Percentiles rank a stretch among this genome's conserved stretches.
These are phyloP conservation scores for Octodonta nipae DNA, from an alignment of 2,888 invertebrate genomes.

Conservation along the genomic window DNA sequence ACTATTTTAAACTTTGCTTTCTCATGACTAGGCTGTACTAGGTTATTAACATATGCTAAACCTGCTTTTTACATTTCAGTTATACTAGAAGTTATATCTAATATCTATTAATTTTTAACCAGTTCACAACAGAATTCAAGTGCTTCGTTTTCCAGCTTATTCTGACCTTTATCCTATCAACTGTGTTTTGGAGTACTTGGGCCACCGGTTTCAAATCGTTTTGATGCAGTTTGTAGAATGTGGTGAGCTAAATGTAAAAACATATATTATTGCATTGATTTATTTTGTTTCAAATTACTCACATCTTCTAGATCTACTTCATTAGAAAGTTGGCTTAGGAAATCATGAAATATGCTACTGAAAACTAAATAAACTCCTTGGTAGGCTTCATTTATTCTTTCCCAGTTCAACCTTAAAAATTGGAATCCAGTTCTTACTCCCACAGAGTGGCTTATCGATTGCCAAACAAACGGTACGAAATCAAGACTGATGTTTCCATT, in stretches of 20 bases:
- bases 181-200: conserved; percentile 26
- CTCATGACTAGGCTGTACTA: too few species aligned
- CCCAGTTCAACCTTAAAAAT: conserved; percentile 31
- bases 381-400: conserved; percentile 26
- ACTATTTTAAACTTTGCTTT: too few species aligned
- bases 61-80: too few species aligned
- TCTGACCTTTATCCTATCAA: conserved; percentile 30
- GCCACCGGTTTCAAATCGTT: conserved; percentile 27
- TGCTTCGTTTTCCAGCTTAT: conserved; percentile 29
- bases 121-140: conserved; percentile 25
- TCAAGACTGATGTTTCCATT: conserved; percentile 27
- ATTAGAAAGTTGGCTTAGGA: conserved; percentile 28
- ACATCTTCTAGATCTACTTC: conserved; percentile 33
- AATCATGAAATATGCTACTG: conserved; percentile 29
- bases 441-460: conserved; percentile 28
- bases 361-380: conserved; percentile 28
- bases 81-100: too few species aligned
- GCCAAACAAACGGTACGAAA: conserved; percentile 31
- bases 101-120: conserved; percentile 21
- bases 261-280: too few species aligned
- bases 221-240: conserved; percentile 29
- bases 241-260: conserved; percentile 31
- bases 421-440: conserved; percentile 30
- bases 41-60: too few species aligned
- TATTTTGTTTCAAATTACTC: conserved; percentile 14